Base-by-base conservation (phyloP, 2,797 vertebrate species). In the Okamejei kenojei region DNA sequence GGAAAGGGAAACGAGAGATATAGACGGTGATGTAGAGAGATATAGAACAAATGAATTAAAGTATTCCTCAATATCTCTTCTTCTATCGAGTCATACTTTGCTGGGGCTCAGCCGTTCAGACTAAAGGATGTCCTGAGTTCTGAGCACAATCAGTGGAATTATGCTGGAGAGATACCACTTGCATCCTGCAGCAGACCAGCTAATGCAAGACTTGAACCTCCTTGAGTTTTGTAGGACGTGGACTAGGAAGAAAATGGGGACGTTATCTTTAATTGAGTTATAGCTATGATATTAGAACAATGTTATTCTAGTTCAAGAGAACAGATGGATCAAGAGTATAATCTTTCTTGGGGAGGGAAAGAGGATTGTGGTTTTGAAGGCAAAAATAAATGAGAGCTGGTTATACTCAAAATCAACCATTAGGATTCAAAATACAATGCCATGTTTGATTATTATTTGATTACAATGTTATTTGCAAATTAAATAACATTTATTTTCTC, bases 381-480 rank as follows among this genome's bases (percentile, higher is more conserved):
- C 63, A 7, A 32, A 61, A 7, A 17, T 13, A 65, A 88, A 61
- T 29, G 29, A 65, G n/a, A 63, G 61, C 5, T 6, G 65, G n/a
- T 17, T 32, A 65, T 35, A 15, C 84, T 19, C 84, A 88, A 88
- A 65, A 29, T 65, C 84, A 88, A 88, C 63, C 58, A 63, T 86
- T 86, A 32, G 13, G 82, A 86, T 86, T 86, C 82, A 86, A 86
- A 26, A 86, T 65, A 63, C 23, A 63, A 86, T 86, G 82, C 26
- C n/a, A 86, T 86, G 58, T 58, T 32, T 86, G 82, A 61, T 58
- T 61, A 38, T 86, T 86, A 86, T 17, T 86, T 86, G 82, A 86
- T 86, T 63, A 86, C 58, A 86, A 86, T 86, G 65, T 86, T 29
- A 86, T 86, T 86, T 86, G 58, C 58, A 86, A 86, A 86, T 63